phyloP scores from a whole-genome alignment of 2,113 vertebrate species.

The Talpa occidentalis region DNA sequence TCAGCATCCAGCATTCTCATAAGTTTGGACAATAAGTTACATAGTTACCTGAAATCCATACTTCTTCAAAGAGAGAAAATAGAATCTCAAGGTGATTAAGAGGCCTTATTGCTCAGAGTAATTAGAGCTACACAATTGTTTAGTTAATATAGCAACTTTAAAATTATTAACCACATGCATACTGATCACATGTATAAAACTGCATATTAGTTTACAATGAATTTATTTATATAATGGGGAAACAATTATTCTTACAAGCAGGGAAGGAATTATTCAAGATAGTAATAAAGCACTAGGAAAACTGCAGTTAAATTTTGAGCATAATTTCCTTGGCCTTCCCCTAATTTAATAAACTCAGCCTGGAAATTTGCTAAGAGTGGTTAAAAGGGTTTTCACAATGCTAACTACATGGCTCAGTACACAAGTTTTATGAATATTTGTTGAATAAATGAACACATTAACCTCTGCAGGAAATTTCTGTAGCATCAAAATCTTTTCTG shows the following conservation, averaged over 20 bases:
- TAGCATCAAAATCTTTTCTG: not conserved
- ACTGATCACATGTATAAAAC: slow-evolving; percentile 1
- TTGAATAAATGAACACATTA: slow-evolving; percentile 33
- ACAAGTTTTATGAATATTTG: not conserved
- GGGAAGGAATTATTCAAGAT: slow-evolving; percentile 1
- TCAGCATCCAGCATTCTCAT: not conserved
- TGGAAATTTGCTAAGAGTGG: slow-evolving; percentile 22
- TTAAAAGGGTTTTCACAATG: not conserved
- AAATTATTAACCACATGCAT: not conserved
- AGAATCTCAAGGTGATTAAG: not conserved
- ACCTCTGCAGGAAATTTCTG: not conserved
- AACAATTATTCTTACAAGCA: not conserved
- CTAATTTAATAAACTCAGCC: too few species aligned
- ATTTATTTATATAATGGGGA: slow-evolving; percentile 20
- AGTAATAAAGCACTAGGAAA: not conserved
- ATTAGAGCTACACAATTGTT: slow-evolving; percentile 23
- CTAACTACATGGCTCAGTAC: not conserved
- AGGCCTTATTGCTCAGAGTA: slow-evolving; percentile 18
- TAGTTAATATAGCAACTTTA: not conserved
- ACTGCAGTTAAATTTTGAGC: slow-evolving; percentile 21
- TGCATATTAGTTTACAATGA: not conserved
- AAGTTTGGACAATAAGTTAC: slow-evolving; percentile 19
- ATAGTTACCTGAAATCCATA: not conserved
- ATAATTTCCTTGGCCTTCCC: not conserved
- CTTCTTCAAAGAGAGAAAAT: slow-evolving; percentile 21